phyloP scores from a whole-genome alignment of 2,888 invertebrate genomes.

The Fragum whitleyi region DNA sequence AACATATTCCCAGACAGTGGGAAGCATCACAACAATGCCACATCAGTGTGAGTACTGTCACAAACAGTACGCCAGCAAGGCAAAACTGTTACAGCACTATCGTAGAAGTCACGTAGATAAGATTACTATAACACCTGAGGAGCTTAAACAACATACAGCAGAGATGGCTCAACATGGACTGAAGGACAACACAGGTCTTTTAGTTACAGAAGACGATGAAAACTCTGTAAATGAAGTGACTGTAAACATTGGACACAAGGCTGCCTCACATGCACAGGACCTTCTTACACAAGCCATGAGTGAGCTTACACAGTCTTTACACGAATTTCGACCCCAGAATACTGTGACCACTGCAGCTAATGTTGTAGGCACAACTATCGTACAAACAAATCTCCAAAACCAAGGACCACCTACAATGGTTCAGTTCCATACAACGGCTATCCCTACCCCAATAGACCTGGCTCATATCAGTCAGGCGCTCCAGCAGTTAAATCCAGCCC shows the following conservation, averaged over 20 bases:
- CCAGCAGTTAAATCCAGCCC: constrained; percentile 66
- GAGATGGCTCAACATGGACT: constrained; percentile 32
- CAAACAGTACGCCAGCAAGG: constrained; percentile 94
- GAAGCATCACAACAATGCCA: constrained; percentile 90
- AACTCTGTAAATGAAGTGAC: constrained; percentile 13
- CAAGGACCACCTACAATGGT: constrained; percentile 69
- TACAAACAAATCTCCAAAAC: constrained; percentile 28
- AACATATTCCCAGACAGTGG: constrained; percentile 90
- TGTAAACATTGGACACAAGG: constrained; percentile 25
- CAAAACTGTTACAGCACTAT: constrained; percentile 87
- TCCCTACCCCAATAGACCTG: constrained; percentile 77
- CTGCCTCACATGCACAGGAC: constrained; percentile 80
- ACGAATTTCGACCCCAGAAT: constrained; percentile 38
- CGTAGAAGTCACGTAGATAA: constrained; percentile 85
- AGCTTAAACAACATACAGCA: constrained; percentile 49
- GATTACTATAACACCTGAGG: constrained; percentile 48
- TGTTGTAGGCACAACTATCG: neutral
- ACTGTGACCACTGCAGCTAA: neutral
- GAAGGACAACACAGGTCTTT: constrained; percentile 32
- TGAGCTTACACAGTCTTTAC: constrained; percentile 83
- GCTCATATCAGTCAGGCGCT: constrained; percentile 77
- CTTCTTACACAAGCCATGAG: constrained; percentile 86
- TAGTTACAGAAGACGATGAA: constrained; percentile 45
- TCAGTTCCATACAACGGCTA: constrained; percentile 67
- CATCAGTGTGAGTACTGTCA: constrained; percentile 93